Evolutionary conservation across 2,113 vertebrate species (phyloP), one percentile per base, ranked within the genome.

Genomic region (Ailurus styani): DNA sequence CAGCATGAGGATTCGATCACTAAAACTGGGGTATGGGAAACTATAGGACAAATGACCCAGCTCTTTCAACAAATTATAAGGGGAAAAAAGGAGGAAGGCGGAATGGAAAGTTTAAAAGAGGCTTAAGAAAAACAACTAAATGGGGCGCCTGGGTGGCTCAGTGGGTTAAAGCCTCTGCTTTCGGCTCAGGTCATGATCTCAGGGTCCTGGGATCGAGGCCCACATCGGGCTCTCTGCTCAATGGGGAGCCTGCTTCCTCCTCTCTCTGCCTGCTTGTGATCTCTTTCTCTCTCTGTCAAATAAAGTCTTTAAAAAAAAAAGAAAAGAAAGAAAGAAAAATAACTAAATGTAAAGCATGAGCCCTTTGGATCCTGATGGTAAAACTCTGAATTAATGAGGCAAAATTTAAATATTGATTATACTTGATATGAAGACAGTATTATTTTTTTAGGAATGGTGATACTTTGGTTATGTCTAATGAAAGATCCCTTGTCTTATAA

Each of bases 121-220:
- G 42, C 3, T 72, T 72, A 95, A 93, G 31, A 79, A 96, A 95
- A 82, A 90, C 37, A 90, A 37, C 34, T 64, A 87, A 89, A 94
- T 81, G 12, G n/a, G n/a, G n/a, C n/a, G n/a, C n/a, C n/a, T n/a
- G n/a, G n/a, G n/a, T n/a, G n/a, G n/a, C n/a, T n/a, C n/a, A n/a
- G n/a, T n/a, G n/a, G n/a, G n/a, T n/a, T n/a, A n/a, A n/a, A n/a
- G n/a, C n/a, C n/a, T n/a, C n/a, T n/a, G n/a, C n/a, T n/a, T n/a
- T n/a, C n/a, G n/a, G n/a, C n/a, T n/a, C n/a, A n/a, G n/a, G n/a
- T n/a, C n/a, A n/a, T n/a, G n/a, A n/a, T n/a, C n/a, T n/a, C n/a
- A n/a, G n/a, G n/a, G n/a, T n/a, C n/a, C n/a, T n/a, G n/a, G n/a
- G n/a, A n/a, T n/a, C n/a, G n/a, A n/a, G n/a, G n/a, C n/a, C n/a